A percentile compares a stretch with the other conserved stretches of the same genome.
These are phyloP conservation scores for Microchirus variegatus DNA, from an alignment of 2,797 vertebrate species.

Conservation along the genomic window DNA sequence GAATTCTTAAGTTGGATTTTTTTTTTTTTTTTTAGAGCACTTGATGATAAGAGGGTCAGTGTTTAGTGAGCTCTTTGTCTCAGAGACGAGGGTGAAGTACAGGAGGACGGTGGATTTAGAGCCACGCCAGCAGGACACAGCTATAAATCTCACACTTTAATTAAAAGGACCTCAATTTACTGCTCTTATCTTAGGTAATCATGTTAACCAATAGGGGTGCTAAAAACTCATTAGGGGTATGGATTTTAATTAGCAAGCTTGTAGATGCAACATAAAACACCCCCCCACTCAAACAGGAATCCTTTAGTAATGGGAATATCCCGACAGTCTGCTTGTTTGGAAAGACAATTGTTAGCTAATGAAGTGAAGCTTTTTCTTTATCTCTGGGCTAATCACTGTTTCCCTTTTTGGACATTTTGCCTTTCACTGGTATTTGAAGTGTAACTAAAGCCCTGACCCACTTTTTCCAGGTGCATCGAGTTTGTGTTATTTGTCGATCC, in stretches of 20 bases:
- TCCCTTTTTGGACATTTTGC: constrained; percentile 3
- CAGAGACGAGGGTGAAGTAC: constrained; percentile 20
- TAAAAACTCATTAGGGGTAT: constrained; percentile 83
- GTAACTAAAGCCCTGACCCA: background rate
- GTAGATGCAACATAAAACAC: constrained; percentile 74
- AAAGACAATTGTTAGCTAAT: constrained; percentile 54
- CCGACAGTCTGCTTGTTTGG: constrained; percentile 22
- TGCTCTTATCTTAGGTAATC: constrained; percentile 82
- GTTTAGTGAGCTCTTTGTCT: constrained; percentile 11
- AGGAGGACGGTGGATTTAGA: constrained; percentile 48
- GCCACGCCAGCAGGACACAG: constrained; percentile 50
- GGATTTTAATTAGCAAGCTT: constrained; percentile 83
- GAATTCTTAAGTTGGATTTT: constrained; percentile 19
- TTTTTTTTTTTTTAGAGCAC: constrained; percentile 24
- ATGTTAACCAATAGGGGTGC: constrained; percentile 81
- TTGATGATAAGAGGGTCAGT: constrained; percentile 23
- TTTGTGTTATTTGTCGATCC: background rate
- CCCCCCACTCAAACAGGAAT: constrained; percentile 43
- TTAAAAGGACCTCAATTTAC: constrained; percentile 82
- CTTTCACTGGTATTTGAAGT: background rate
- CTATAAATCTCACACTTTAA: constrained; percentile 80
- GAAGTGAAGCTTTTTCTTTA: constrained; percentile 14
- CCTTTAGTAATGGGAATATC: constrained; percentile 55
- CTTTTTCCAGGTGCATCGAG: background rate
- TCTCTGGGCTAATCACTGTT: constrained; percentile 7